phyloP scores from a whole-genome alignment of 2,113 vertebrate species.

The Urocynchramus pylzowi region DNA sequence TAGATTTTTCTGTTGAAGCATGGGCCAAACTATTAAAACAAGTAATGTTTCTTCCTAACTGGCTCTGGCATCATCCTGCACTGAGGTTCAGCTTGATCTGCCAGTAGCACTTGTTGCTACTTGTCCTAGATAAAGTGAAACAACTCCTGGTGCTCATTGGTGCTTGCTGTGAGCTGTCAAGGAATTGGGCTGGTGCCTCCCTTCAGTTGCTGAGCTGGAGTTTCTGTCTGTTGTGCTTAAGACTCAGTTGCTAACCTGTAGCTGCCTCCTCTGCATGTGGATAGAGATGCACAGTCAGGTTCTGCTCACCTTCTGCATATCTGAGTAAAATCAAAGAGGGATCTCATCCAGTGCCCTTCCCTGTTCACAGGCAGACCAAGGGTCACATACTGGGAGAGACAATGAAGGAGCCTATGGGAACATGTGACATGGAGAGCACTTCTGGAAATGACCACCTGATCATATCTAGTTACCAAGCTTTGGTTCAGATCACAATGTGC shows the following conservation, averaged over 20 bases:
- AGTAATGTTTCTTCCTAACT: not conserved
- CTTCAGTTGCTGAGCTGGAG: not conserved
- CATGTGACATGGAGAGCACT: fast-evolving
- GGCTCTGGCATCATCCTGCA: not conserved
- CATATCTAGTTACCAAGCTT: not conserved
- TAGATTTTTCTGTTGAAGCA: not conserved
- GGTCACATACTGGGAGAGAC: not conserved
- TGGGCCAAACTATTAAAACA: not conserved
- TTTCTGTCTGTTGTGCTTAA: not conserved
- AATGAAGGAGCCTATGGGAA: fast-evolving
- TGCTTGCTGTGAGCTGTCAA: not conserved
- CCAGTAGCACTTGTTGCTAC: not conserved
- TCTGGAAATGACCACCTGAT: not conserved
- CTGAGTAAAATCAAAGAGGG: not conserved
- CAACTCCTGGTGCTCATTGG: not conserved
- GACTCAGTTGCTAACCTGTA: not conserved
- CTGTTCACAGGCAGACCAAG: not conserved
- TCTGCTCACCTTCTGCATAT: not conserved
- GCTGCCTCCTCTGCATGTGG: not conserved
- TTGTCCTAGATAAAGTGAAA: not conserved
- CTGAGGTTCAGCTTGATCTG: not conserved
- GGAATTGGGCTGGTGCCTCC: not conserved
- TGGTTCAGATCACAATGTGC: not conserved
- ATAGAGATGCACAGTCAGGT: not conserved
- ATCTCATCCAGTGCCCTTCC: not conserved